Base-by-base conservation (phyloP, 2,113 vertebrate genomes). In the Trinectes maculatus region DNA sequence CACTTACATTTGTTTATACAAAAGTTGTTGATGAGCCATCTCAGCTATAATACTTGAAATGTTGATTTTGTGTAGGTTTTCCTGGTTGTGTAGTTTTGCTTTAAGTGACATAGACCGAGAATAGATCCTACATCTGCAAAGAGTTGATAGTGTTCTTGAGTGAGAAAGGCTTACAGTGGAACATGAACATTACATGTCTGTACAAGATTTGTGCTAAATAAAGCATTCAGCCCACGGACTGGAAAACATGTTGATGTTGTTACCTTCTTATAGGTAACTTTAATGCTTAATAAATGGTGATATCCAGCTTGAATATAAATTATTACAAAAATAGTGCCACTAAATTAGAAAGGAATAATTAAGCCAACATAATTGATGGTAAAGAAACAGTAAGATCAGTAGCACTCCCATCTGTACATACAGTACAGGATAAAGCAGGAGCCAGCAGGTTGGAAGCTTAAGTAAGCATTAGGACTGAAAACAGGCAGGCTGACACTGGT, bases 91-190 rank as follows among this genome's bases (percentile, higher is more conserved):
- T 55, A 8, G 18, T 57, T 60, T 44, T 39, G 47, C 29, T 62
- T 46, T 25, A 26, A 37, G 29, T 48, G 51, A 63, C 44, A 65
- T 40, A 21, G 53, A 53, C 19, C 31, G 10, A 48, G 29, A 71
- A 15, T 60, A 16, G 57, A 71, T 22, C n/a, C 36, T 15, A 25
- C 25, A 47, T 60, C 58, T 18, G 2, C 63, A 43, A 22, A 1
- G 53, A 10, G 28, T 29, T 76, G 46, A 73, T 56, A 36, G 21
- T 69, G 66, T 79, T 73, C 44, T 43, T 71, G 43, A 65, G 72
- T 22, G 5, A 43, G 11, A 28, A 29, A 1, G 49, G 40, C 43
- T 18, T 15, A 1, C 16, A 11, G 40, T 53, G 62, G 31, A 67
- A 68, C 43, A 56, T 37, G 36, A 28, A 24, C 21, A 52, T 57